Base-by-base conservation (phyloP, 2,888 invertebrate genomes). In the Salpingus planirostris region DNA sequence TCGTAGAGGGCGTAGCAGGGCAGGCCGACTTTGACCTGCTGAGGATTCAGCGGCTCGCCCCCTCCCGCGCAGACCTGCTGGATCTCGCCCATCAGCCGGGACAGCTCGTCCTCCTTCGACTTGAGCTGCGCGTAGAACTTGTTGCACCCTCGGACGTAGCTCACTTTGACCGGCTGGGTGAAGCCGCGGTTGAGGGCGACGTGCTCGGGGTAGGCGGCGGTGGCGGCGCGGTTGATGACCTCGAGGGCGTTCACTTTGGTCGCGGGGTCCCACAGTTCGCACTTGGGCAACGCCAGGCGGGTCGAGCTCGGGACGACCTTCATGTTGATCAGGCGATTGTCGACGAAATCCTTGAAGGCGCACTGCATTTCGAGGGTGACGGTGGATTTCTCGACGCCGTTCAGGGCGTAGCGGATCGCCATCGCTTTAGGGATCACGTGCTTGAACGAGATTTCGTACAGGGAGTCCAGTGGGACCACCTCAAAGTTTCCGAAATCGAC, bases 401-500 rank as follows among this genome's bases (percentile, higher is more conserved):
- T 77, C 22, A 88, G 57, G 18, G 79, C 75, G 49, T 85, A 82
- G 47, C 83, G 71, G 58, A 83, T 74, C 0, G 86, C 84, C 68
- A 83, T 80, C 3, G 82, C 80, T 66, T 76, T 76, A 0, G 78
- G 76, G 34, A 75, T 71, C 2, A 85, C 71, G 60, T 76, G 80
- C 50, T 80, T 76, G 36, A 76, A 71, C 0, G 87, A 84, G 45
- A 87, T 77, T 57, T 82, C 78, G 59, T 74, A 87, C 27, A 88
- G 73, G 46, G 81, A 76, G 43, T 76, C 73, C 40, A 78, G 76
- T 0, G 78, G 71, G 7, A 85, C 73, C 50, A 76, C 66, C 63
- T 84, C 86, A 3, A 78, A 78, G 53, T 84, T 81, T 14, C 87
- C 87, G 58, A 80, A 86, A 60, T 87, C 87, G 15, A 86, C 82